These are phyloP conservation scores for Bombus breviceps DNA, from an alignment of 1,140 invertebrate genomes.

Conservation along the genomic window DNA sequence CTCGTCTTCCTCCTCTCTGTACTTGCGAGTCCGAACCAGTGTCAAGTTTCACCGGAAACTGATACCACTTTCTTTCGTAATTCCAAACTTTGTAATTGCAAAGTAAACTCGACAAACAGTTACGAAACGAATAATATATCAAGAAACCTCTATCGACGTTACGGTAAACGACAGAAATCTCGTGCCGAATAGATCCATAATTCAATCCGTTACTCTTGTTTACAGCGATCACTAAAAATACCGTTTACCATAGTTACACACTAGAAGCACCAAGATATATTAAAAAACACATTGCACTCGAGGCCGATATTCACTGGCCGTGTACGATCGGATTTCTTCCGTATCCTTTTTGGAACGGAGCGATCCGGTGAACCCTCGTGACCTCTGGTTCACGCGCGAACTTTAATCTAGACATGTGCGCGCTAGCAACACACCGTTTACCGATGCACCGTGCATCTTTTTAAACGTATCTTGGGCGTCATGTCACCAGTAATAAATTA, in stretches of 20 bases:
- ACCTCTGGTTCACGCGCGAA: slow-evolving; percentile 55
- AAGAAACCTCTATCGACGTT: neutral
- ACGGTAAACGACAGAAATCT: neutral
- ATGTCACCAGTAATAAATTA: slow-evolving; percentile 28
- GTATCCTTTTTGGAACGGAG: slow-evolving; percentile 18
- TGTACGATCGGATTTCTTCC: slow-evolving; percentile 15
- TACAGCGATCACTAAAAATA: slow-evolving; percentile 40
- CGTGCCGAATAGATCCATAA: neutral
- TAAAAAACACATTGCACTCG: slow-evolving; percentile 55
- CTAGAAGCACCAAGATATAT: slow-evolving; percentile 45
- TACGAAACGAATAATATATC: neutral
- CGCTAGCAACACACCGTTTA: slow-evolving; percentile 32
- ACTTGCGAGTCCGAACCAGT: neutral
- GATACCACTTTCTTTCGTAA: neutral
- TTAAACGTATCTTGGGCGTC: slow-evolving; percentile 18
- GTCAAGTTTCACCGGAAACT: neutral
- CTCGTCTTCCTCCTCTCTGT: neutral
- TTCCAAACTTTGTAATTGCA: neutral
- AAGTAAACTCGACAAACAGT: neutral
- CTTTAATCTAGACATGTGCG: slow-evolving; percentile 40
- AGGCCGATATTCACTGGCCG: slow-evolving; percentile 19
- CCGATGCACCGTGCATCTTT: slow-evolving; percentile 38
- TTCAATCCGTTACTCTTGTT: slow-evolving; percentile 6
- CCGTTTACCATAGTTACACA: slow-evolving; percentile 43
- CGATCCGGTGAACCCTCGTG: slow-evolving; percentile 54